A percentile compares a stretch with the other conserved stretches of the same genome.
phyloP scores from a whole-genome alignment of 1,140 invertebrate genomes.

The Pristionchus pacificus region DNA sequence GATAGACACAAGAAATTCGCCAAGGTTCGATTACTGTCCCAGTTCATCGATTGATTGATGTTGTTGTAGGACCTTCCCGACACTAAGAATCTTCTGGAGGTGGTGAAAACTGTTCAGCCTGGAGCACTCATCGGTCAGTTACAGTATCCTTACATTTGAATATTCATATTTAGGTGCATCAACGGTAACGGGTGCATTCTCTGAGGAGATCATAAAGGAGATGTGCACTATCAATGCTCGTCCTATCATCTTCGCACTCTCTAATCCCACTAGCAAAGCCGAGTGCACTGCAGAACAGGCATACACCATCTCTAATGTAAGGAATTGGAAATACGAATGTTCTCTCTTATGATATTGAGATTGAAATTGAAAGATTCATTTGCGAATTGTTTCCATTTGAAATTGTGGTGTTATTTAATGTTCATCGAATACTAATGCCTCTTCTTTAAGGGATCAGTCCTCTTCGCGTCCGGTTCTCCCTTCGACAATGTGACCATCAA shows the following conservation, averaged over 20 bases:
- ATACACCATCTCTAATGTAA: slow-evolving; percentile 78
- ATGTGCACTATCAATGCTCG: slow-evolving; percentile 81
- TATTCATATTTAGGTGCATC: slow-evolving; percentile 52
- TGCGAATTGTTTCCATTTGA: not conserved
- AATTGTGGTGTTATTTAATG: too few relatives aligned
- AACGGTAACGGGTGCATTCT: slow-evolving; percentile 84
- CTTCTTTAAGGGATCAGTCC: slow-evolving; percentile 70
- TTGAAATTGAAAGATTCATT: too few relatives aligned
- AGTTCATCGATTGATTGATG: not conserved
- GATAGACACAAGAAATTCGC: slow-evolving; percentile 36
- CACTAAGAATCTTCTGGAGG: slow-evolving; percentile 71
- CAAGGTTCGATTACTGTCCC: slow-evolving; percentile 2
- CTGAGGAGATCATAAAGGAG: slow-evolving; percentile 73
- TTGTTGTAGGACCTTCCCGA: slow-evolving; percentile 65
- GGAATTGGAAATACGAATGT: too few relatives aligned
- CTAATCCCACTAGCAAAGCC: slow-evolving; percentile 90
- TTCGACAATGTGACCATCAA: slow-evolving; percentile 75
- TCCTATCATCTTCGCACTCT: slow-evolving; percentile 88
- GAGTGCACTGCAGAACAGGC: slow-evolving; percentile 92
- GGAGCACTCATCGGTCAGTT: slow-evolving; percentile 70
- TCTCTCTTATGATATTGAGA: too few relatives aligned
- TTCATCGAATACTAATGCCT: not conserved
- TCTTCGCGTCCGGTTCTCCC: slow-evolving; percentile 87
- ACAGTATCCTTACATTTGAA: not conserved
- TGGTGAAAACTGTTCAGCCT: slow-evolving; percentile 78